These are phyloP conservation scores for Porites rus DNA, from an alignment of 92 coral and sea anemone genomes.

Conservation along the genomic window DNA sequence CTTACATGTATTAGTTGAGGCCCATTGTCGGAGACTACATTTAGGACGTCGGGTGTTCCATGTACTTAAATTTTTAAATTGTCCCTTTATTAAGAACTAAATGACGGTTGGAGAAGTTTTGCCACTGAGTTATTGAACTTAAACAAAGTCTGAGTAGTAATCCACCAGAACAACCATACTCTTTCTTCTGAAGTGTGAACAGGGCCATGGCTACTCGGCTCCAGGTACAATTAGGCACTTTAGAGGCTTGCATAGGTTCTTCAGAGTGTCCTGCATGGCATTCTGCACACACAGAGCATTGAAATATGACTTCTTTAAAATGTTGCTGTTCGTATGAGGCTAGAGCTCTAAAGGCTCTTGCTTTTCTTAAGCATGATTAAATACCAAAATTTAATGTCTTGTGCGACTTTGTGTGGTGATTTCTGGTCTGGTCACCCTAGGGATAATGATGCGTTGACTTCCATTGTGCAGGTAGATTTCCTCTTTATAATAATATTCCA, in stretches of 20 bases:
- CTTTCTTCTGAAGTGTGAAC: slow-evolving; percentile 39
- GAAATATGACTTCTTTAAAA: slow-evolving; percentile 38
- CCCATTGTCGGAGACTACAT: no score
- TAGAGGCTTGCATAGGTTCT: slow-evolving; percentile 64
- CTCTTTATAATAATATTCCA: not conserved
- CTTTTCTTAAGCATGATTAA: slow-evolving; percentile 38
- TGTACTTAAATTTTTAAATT: no score
- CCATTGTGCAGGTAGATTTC: slow-evolving; percentile 55
- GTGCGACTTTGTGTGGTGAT: slow-evolving; percentile 38
- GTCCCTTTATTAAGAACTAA: slow-evolving; percentile 42
- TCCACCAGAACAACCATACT: not conserved
- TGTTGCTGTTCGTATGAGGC: slow-evolving; percentile 49
- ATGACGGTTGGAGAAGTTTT: slow-evolving; percentile 34
- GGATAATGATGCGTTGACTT: slow-evolving; percentile 48
- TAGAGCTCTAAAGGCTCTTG: slow-evolving; percentile 40
- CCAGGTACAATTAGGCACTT: slow-evolving; percentile 74
- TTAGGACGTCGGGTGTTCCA: not conserved
- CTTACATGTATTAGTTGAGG: slow-evolving; percentile 1
- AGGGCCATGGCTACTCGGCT: slow-evolving; percentile 49
- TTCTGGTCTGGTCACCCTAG: slow-evolving; percentile 25
- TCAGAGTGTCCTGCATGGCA: slow-evolving; percentile 50
- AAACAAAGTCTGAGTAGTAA: no score
- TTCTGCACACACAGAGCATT: slow-evolving; percentile 68
- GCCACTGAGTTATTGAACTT: slow-evolving; percentile 19
- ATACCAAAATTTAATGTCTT: slow-evolving; percentile 55